Base-by-base conservation (phyloP, 1,140 invertebrate genomes). In the Euura lappo region DNA sequence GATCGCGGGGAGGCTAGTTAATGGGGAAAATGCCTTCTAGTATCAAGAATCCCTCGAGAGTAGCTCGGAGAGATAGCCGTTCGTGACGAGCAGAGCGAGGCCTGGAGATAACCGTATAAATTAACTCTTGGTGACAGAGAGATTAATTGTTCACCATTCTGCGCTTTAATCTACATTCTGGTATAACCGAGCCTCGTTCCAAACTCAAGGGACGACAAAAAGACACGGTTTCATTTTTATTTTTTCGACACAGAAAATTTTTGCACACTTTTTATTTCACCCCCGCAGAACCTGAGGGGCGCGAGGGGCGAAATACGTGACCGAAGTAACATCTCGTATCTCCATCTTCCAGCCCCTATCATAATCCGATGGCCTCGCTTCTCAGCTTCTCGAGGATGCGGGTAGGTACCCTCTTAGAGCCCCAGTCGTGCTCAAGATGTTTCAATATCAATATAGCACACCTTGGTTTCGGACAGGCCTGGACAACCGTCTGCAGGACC, bases 121-220 rank as follows among this genome's bases (percentile, higher is more conserved):
- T 60, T 60, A 60, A 60, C 51, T 60, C 51, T n/a, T 60, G 51
- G 51, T n/a, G 51, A 60, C 51, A 60, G 51, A 60, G 51, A 60
- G 51, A 60, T 60, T 60, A 60, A 60, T 60, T 60, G 51, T 60
- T 60, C 51, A 60, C 51, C 8, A 60, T 60, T 60, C 51, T 60
- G 8, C 13, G 13, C 13, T 60, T 60, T 60, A 60, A 60, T 60
- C 51, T 60, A 60, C 13, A 60, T 60, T 3, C 6, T 11, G 8
- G 5, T 60, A 6, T 60, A 60, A 28, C 28, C 28, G 28, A 28
- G 28, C 28, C 28, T 28, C 28, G 28, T 28, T 28, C 28, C 28
- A 28, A 28, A 28, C 28, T 28, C 28, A 28, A 28, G 28, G 28
- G 28, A 28, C 28, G 28, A 28, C 28, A 28, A 28, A 28, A 28